phyloP scores from a whole-genome alignment of 2,113 vertebrate species.

The Callorhinus ursinus region DNA sequence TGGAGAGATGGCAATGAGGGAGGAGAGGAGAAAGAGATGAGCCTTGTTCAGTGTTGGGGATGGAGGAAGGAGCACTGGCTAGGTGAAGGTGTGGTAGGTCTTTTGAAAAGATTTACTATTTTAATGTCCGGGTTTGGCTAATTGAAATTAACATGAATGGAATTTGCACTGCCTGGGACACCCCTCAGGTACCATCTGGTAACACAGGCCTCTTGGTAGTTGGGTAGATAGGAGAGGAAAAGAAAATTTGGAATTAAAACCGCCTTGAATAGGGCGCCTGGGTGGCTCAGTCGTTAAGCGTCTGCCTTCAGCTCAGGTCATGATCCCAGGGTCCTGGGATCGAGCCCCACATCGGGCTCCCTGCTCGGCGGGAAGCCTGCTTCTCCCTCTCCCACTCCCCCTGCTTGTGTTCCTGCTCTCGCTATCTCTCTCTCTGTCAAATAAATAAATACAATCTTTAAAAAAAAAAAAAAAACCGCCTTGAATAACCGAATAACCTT shows the following conservation, averaged over 20 bases:
- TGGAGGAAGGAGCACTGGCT: neutral
- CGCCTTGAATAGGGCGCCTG: neutral
- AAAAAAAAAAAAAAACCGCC: neutral
- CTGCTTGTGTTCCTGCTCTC: no score
- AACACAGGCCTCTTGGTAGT: neutral
- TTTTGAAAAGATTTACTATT: neutral
- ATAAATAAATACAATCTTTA: no score
- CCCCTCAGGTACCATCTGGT: neutral
- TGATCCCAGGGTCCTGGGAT: no score
- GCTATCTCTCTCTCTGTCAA: no score
- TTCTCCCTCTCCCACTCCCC: no score
- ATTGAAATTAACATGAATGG: neutral
- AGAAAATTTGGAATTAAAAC: constrained; percentile 37
- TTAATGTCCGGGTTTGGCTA: neutral
- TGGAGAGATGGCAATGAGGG: neutral
- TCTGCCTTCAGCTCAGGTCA: no score
- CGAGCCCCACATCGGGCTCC: no score
- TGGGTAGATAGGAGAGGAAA: neutral
- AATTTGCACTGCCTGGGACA: neutral
- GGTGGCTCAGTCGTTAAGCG: no score
- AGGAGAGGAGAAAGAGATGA: neutral
- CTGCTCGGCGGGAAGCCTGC: no score
- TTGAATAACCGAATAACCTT: neutral
- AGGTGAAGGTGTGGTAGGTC: neutral
- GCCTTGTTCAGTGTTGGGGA: neutral